These are phyloP conservation scores for Thaleichthys pacificus DNA, from an alignment of 2,797 vertebrate genomes.

Conservation along the genomic window DNA sequence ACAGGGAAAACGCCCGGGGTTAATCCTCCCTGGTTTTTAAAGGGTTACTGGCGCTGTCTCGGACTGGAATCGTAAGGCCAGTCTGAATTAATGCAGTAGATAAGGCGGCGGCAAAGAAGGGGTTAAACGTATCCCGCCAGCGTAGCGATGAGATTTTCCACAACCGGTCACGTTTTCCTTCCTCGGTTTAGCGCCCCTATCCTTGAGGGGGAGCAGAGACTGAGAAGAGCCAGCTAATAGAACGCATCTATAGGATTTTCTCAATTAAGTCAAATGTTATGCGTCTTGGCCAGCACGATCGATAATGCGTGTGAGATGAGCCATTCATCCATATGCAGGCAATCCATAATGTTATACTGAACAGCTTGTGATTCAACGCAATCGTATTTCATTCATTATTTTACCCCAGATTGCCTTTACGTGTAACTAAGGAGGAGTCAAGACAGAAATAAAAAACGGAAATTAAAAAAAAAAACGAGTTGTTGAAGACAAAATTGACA, in stretches of 20 bases:
- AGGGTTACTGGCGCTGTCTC: neutral
- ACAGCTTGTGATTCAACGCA: slow-evolving; percentile 29
- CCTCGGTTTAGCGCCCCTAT: too few species aligned
- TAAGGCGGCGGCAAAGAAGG: too few species aligned
- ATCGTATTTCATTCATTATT: neutral
- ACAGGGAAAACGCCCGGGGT: neutral
- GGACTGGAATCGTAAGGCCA: too few species aligned
- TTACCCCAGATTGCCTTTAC: slow-evolving; percentile 1
- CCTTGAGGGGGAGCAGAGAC: neutral
- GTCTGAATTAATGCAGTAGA: too few species aligned
- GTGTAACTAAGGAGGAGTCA: slow-evolving; percentile 22
- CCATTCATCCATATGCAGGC: slow-evolving; percentile 40
- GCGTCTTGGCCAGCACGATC: slow-evolving; percentile 36
- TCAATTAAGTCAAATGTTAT: slow-evolving; percentile 39
- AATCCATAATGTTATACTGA: slow-evolving; percentile 46
- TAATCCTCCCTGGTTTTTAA: slow-evolving; percentile 1
- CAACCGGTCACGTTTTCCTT: too few species aligned
- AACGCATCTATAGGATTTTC: slow-evolving; percentile 4
- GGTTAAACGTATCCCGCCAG: too few species aligned
- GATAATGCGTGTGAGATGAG: slow-evolving; percentile 33
- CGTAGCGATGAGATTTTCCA: too few species aligned
- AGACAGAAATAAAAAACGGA: slow-evolving; percentile 7
- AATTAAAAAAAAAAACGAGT: neutral
- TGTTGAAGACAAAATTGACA: too few species aligned
- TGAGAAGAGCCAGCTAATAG: neutral